phyloP scores from a whole-genome alignment of 1,140 invertebrate genomes.

The Aphelinus certus region DNA sequence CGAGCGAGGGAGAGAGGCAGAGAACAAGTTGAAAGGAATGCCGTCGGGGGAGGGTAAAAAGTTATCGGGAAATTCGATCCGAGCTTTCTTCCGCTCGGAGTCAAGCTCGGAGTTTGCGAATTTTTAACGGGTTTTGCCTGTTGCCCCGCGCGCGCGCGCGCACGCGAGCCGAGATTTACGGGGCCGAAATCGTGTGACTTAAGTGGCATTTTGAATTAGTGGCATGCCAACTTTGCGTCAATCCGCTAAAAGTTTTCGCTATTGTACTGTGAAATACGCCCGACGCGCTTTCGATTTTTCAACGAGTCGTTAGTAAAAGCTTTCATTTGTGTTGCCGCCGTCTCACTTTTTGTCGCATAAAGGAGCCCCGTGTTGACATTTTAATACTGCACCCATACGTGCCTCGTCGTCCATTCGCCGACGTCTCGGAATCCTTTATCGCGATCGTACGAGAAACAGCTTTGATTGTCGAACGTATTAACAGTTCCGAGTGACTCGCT shows the following conservation, averaged over 20 bases:
- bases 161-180: background rate
- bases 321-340: too few species aligned
- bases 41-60: conserved; percentile 3
- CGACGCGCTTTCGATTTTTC: background rate
- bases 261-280: background rate
- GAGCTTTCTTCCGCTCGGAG: conserved; percentile 10
- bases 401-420: too few species aligned
- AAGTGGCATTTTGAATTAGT: conserved; percentile 22
- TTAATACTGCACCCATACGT: too few species aligned
- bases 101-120: conserved; percentile 5
- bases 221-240: background rate
- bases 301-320: background rate
- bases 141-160: background rate
- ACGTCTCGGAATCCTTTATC: too few species aligned
- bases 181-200: background rate
- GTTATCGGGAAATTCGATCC: conserved; percentile 27
- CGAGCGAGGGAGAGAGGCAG: background rate
- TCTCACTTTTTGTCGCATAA: too few species aligned
- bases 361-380: too few species aligned
- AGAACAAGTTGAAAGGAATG: too few species aligned
- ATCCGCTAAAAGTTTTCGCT: conserved; percentile 4
- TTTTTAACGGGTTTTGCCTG: conserved; percentile 26
- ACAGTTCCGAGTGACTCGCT: too few species aligned
- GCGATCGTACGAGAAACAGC: too few species aligned
- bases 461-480: too few species aligned